Conservation (phyloP, 2,797 vertebrate genomes). For the Rousettus madagascariensis region DNA sequence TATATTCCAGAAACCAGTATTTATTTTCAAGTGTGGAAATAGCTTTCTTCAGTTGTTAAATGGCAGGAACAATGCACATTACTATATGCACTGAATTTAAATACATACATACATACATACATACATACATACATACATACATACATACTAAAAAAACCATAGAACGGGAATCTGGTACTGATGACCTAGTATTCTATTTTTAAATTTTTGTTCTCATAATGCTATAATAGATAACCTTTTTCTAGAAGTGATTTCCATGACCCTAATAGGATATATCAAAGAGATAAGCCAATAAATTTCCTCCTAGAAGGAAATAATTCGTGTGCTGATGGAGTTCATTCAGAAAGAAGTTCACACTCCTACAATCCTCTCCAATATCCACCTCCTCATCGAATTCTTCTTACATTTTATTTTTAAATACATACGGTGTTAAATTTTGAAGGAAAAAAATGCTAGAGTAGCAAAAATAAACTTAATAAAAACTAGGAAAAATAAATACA, state of each 20-base stretch:
- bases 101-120: neutral
- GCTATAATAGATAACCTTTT: conserved; percentile 13
- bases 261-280: conserved; percentile 49
- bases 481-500: conserved; percentile 51
- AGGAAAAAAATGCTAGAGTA: conserved; percentile 61
- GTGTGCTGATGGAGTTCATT: conserved; percentile 64
- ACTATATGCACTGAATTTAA: neutral
- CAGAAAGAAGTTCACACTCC: conserved; percentile 65
- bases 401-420: conserved; percentile 75
- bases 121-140: neutral
- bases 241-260: conserved; percentile 57
- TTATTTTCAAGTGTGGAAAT: conserved; percentile 46
- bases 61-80: neutral
- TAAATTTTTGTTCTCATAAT: neutral
- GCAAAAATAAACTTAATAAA: conserved; percentile 57
- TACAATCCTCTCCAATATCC: conserved; percentile 63
- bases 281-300: conserved; percentile 63
- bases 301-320: conserved; percentile 61
- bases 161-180: neutral
- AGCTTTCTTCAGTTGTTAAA: neutral
- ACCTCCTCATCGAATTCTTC: conserved; percentile 64
- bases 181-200: conserved; percentile 53
- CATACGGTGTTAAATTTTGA: conserved; percentile 65
- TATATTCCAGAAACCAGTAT: conserved; percentile 40
- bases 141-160: conserved; percentile 9